phyloP scores from a whole-genome alignment of 2,113 vertebrate genomes.

The Proteles cristata region DNA sequence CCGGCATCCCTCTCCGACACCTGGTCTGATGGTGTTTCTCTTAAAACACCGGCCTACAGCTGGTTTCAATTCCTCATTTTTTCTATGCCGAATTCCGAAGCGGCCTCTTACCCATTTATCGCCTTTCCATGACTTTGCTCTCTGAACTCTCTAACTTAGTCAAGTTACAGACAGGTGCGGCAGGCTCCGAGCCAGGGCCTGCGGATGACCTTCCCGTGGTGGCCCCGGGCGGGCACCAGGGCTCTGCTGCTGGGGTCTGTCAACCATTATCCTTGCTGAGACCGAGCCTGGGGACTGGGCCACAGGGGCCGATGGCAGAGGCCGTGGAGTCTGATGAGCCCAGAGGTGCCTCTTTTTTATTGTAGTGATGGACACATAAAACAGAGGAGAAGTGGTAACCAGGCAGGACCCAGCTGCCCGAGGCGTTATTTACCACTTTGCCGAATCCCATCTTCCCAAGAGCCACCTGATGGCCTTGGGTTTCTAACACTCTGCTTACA shows the following conservation, averaged over 20 bases:
- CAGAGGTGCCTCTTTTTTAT: neutral
- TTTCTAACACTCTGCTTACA: neutral
- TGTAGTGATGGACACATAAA: neutral
- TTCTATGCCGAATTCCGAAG: neutral
- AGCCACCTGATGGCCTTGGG: neutral
- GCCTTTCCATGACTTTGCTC: neutral
- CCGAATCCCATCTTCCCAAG: neutral
- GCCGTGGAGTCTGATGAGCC: no score
- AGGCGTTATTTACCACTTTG: neutral
- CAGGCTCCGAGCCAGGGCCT: neutral
- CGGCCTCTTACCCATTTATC: neutral
- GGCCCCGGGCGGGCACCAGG: neutral
- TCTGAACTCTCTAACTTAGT: neutral
- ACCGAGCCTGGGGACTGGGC: neutral
- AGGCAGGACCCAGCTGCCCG: neutral
- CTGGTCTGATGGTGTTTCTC: neutral
- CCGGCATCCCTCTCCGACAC: neutral
- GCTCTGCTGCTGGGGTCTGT: neutral
- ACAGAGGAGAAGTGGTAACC: neutral
- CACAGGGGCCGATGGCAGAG: neutral
- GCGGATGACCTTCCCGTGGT: neutral
- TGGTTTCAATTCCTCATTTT: neutral
- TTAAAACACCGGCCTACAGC: neutral
- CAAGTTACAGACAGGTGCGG: conserved; percentile 30
- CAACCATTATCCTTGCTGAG: neutral